Percentiles rank a stretch among this genome's conserved stretches.
phyloP scores from a whole-genome alignment of 2,797 vertebrate genomes.

The Coranthus polyacanthus region DNA sequence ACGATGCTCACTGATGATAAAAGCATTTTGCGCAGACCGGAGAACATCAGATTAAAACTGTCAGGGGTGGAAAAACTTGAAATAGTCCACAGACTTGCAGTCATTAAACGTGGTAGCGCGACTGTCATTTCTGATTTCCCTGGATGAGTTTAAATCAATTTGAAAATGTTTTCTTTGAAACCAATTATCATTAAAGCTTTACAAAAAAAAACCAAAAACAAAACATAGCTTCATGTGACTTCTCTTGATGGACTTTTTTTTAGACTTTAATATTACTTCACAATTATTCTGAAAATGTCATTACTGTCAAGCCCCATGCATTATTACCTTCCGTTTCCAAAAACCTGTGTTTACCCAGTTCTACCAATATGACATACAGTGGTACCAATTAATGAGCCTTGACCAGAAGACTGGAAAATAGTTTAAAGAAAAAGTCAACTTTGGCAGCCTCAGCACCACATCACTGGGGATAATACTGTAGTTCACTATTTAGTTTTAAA shows the following conservation, averaged over 20 bases:
- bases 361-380: neutral
- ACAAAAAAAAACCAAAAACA: neutral
- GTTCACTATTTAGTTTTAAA: neutral
- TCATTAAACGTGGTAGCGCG: conserved; percentile 25
- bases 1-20: conserved; percentile 38
- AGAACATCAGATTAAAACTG: conserved; percentile 48
- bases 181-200: conserved; percentile 3
- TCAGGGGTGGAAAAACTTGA: conserved; percentile 48
- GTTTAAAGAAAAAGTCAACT: conserved; percentile 2
- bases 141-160: conserved; percentile 17
- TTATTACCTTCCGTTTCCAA: conserved; percentile 5
- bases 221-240: neutral
- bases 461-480: neutral
- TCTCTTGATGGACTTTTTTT: neutral
- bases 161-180: conserved; percentile 7
- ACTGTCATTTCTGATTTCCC: conserved; percentile 27
- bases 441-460: neutral
- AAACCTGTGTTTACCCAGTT: conserved; percentile 11
- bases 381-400: conserved; percentile 10
- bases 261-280: neutral
- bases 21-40: conserved; percentile 41
- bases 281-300: neutral
- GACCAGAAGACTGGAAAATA: conserved; percentile 5
- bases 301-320: neutral
- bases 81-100: conserved; percentile 33